phyloP scores from a whole-genome alignment of 2,888 invertebrate species.

The Dorcus hopei region DNA sequence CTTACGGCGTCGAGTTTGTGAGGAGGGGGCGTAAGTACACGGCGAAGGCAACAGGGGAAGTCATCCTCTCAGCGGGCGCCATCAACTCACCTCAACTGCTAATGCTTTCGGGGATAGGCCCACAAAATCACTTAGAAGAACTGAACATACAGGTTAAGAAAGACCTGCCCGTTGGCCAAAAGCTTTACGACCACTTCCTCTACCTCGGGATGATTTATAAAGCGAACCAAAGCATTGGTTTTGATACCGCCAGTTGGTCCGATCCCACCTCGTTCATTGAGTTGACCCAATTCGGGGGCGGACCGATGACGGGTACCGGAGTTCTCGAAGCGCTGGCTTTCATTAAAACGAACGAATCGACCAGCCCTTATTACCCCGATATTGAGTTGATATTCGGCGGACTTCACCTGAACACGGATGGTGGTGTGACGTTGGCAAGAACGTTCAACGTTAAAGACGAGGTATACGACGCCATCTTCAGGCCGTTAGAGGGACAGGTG shows the following conservation, averaged over 20 bases:
- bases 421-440: slow-evolving; percentile 1
- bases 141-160: slow-evolving; percentile 43
- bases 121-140: slow-evolving; percentile 41
- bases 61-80: slow-evolving; percentile 65
- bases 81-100: slow-evolving; percentile 61
- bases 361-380: slow-evolving; percentile 55
- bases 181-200: slow-evolving; percentile 68
- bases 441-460: slow-evolving; percentile 50
- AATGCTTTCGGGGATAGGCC: slow-evolving; percentile 65
- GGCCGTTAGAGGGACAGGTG: slow-evolving; percentile 10
- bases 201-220: slow-evolving; percentile 61
- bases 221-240: slow-evolving; percentile 40
- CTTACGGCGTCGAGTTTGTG: slow-evolving; percentile 46
- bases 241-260: neutral
- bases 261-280: slow-evolving; percentile 39
- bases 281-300: slow-evolving; percentile 52
- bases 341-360: slow-evolving; percentile 39
- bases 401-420: slow-evolving; percentile 42
- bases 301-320: slow-evolving; percentile 49
- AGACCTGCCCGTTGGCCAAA: slow-evolving; percentile 52
- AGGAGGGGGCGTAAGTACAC: slow-evolving; percentile 48
- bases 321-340: slow-evolving; percentile 49
- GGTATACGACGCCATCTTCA: slow-evolving; percentile 12
- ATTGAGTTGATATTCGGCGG: slow-evolving; percentile 54
- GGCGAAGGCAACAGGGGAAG: slow-evolving; percentile 63